A percentile compares a stretch with the other conserved stretches of the same genome.
Conservation (phyloP, 2,797 vertebrate genomes). For the Lateolabrax maculatus region DNA sequence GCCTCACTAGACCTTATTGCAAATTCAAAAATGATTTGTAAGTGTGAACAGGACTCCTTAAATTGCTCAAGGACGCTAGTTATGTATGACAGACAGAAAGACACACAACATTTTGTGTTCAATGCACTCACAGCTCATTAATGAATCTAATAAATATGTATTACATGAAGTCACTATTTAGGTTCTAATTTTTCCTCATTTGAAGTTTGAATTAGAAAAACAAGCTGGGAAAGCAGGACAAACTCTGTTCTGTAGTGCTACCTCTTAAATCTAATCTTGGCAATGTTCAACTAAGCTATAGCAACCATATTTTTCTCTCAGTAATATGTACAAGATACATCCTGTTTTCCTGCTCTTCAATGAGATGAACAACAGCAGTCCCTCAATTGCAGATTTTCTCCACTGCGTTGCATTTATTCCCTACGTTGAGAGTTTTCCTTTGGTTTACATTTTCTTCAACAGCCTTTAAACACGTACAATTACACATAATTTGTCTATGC, state of each 20-base stretch:
- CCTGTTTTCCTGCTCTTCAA: constrained; percentile 26
- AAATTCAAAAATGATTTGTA: neutral
- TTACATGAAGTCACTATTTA: neutral
- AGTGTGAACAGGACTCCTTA: neutral
- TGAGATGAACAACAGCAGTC: constrained; percentile 46
- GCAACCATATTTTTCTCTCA: constrained; percentile 21
- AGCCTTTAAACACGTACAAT: constrained; percentile 51
- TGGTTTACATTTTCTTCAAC: constrained; percentile 45
- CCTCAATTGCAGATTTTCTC: constrained; percentile 43
- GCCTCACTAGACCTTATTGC: neutral
- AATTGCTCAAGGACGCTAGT: neutral
- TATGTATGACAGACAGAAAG: neutral
- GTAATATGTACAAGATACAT: constrained; percentile 28
- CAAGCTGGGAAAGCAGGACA: neutral
- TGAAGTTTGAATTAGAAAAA: neutral
- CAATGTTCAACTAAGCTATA: constrained; percentile 6
- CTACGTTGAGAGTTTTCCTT: constrained; percentile 42
- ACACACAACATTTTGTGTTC: neutral
- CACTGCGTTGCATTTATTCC: constrained; percentile 48
- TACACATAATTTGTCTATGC: constrained; percentile 43
- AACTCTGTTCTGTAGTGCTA: neutral
- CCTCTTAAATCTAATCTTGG: constrained; percentile 6
- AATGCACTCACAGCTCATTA: neutral
- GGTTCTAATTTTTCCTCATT: neutral
- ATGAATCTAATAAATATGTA: constrained; percentile 1